Conservation (phyloP, 2,888 invertebrate species). For the Cataglyphis rosenhaueri region DNA sequence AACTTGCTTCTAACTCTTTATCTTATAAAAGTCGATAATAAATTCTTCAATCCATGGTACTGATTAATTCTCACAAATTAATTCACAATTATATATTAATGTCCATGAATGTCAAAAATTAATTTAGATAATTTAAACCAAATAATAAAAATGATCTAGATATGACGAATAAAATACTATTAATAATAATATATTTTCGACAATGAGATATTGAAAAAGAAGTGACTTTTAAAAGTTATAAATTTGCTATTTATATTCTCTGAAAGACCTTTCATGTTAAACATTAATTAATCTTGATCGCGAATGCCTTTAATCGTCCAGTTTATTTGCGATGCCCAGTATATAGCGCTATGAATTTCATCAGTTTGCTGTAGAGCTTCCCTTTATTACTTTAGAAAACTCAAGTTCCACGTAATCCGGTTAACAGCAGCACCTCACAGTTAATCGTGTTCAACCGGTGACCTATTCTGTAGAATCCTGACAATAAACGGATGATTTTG, state of each 20-base stretch:
- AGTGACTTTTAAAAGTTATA: neutral
- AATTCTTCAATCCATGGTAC: neutral
- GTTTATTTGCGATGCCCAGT: constrained; percentile 28
- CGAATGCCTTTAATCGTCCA: neutral
- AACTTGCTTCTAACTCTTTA: neutral
- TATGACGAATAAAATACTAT: neutral
- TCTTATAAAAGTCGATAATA: neutral
- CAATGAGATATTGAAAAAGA: neutral
- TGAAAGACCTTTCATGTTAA: neutral
- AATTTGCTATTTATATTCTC: neutral
- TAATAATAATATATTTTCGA: neutral
- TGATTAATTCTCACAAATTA: neutral
- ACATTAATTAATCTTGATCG: constrained; percentile 16
- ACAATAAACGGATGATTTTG: constrained; percentile 64
- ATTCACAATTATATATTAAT: neutral
- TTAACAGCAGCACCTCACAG: constrained; percentile 65
- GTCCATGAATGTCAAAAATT: neutral
- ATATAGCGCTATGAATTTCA: constrained; percentile 40
- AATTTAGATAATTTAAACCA: neutral
- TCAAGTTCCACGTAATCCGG: constrained; percentile 64
- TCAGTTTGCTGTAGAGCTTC: constrained; percentile 34
- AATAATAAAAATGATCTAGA: neutral
- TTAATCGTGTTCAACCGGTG: constrained; percentile 66
- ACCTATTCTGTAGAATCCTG: constrained; percentile 41
- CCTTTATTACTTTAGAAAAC: constrained; percentile 66